Percentiles rank a stretch among this genome's conserved stretches.
These are phyloP conservation scores for Drosophila lacertosa DNA, from an alignment of 1,140 invertebrate species.

Conservation along the genomic window DNA sequence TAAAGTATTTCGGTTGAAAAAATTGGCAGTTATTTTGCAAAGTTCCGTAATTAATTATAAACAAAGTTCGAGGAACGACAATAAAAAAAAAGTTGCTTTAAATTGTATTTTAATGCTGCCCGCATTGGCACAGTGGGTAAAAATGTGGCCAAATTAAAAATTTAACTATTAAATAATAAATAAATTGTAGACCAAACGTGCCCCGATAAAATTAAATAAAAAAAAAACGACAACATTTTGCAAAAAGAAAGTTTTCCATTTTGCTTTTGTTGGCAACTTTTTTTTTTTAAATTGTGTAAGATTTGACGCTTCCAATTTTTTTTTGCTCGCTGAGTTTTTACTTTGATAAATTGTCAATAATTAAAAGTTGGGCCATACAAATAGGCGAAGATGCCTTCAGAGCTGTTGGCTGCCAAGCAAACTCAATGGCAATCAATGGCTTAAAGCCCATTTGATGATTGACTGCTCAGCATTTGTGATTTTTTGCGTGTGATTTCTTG, in stretches of 20 bases:
- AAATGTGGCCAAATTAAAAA: conserved; percentile 20
- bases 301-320: conserved; percentile 21
- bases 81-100: not conserved
- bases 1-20: conserved; percentile 20
- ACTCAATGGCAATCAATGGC: conserved; percentile 17
- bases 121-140: conserved; percentile 18
- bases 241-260: conserved; percentile 28
- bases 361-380: conserved; percentile 46
- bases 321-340: conserved; percentile 19
- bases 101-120: conserved; percentile 10
- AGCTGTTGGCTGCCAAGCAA: conserved; percentile 15
- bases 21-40: conserved; percentile 29
- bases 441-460: conserved; percentile 27
- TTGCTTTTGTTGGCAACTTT: conserved; percentile 16
- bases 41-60: conserved; percentile 39
- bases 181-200: conserved; percentile 14
- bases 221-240: not conserved
- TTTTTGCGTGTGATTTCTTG: conserved; percentile 5
- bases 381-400: conserved; percentile 22
- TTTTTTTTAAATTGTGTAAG: conserved; percentile 31
- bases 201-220: not conserved
- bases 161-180: conserved; percentile 26
- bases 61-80: conserved; percentile 21
- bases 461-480: conserved; percentile 31
- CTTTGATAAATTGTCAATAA: conserved; percentile 52